These are phyloP conservation scores for Parelbella ahira DNA, from an alignment of 2,888 invertebrate genomes.

Conservation along the genomic window DNA sequence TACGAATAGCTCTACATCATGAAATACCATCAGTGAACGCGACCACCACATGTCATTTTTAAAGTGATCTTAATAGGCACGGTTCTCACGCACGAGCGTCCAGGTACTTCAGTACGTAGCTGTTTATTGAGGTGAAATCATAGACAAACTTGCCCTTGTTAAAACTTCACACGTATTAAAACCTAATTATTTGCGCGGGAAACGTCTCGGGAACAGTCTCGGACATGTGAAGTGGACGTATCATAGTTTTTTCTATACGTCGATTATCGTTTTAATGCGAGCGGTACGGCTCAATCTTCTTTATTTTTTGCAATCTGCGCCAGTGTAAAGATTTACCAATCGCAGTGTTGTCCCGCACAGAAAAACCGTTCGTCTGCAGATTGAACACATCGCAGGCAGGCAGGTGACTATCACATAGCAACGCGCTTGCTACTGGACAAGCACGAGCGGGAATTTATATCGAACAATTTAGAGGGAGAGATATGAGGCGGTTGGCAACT, in stretches of 20 bases:
- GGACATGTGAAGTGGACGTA: conserved; percentile 15
- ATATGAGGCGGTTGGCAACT: conserved; percentile 1
- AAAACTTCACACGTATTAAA: conserved; percentile 25
- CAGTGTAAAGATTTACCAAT: conserved; percentile 21
- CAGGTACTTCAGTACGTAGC: conserved; percentile 11
- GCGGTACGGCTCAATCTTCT: conserved; percentile 26
- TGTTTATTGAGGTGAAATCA: conserved; percentile 18
- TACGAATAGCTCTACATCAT: conserved; percentile 20
- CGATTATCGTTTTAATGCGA: conserved; percentile 26
- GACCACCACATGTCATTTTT: conserved; percentile 21
- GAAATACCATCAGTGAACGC: conserved; percentile 14
- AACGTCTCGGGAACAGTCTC: conserved; percentile 11
- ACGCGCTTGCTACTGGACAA: conserved; percentile 23
- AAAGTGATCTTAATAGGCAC: conserved; percentile 19
- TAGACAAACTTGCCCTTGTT: conserved; percentile 3
- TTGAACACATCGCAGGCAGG: conserved; percentile 16
- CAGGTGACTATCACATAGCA: conserved; percentile 18
- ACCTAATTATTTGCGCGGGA: conserved; percentile 22
- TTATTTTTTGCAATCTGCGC: conserved; percentile 25
- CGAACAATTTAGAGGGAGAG: conserved; percentile 12
- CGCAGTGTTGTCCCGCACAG: conserved; percentile 14
- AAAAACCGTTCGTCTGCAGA: conserved; percentile 24
- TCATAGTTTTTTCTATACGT: conserved; percentile 25
- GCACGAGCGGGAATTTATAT: conserved; percentile 28
- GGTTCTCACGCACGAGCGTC: conserved; percentile 19